Evolutionary conservation across 2,113 vertebrate genomes (phyloP), one percentile per base, ranked within the genome.

Genomic region (Bufo bufo): DNA sequence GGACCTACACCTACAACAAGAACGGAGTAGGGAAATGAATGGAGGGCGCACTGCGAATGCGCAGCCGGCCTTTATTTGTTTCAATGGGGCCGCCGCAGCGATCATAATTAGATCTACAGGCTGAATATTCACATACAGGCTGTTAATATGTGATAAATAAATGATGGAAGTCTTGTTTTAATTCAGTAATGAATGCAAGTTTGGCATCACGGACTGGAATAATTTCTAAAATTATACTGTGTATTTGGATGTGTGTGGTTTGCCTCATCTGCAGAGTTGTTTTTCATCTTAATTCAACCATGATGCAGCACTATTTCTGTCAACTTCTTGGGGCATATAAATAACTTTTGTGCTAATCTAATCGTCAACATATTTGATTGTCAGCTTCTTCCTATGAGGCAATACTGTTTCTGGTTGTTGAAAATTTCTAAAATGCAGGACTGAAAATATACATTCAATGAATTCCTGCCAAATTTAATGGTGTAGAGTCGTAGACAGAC

Each of bases 171-270:
- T 61, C 10, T 82, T 61, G n/a, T 19, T 33, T 19, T 1, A 43
- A 50, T 5, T 82, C 59, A 50, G 56, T 10, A 65, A 47, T 82
- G 80, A 82, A 59, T 7, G 56, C 45, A 47, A 23, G 20, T 82
- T 14, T 47, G 47, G 17, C 17, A 19, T 13, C 80, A 65, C 43
- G 65, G 16, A 8, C 59, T 49, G 59, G 58, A 65, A 82, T 17
- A 20, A 47, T 49, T 82, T 82, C 80, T 82, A 82, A 82, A 82
- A 65, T 82, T 65, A 65, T n/a, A 19, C 16, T 20, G 14, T n/a
- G 14, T n/a, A 6, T 81, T 81, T 82, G 17, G 33, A 43, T 58
- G 63, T 82, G 58, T 82, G 80, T 82, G 59, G 59, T 82, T 63
- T 82, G 43, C 23, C 72, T 75, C 19, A n/a, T 66, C 20, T 23